A percentile compares a stretch with the other conserved stretches of the same genome.
phyloP scores from a whole-genome alignment of 2,888 invertebrate genomes.

The Molorchus minor region DNA sequence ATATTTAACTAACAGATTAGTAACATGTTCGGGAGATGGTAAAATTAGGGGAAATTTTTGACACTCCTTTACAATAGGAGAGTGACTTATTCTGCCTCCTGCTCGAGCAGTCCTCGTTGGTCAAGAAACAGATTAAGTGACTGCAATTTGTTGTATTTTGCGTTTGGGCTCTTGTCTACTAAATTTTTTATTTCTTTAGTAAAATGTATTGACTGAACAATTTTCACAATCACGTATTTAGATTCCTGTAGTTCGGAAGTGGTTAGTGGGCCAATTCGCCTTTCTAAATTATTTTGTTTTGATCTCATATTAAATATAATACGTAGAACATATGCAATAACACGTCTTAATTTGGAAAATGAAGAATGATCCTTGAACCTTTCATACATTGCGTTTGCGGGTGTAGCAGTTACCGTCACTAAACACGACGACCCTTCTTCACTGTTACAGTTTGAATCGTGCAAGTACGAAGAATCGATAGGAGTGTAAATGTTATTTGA shows the following conservation, averaged over 20 bases:
- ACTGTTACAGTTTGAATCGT: background rate
- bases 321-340: background rate
- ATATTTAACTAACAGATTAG: slow-evolving; percentile 22
- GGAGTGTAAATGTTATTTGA: background rate
- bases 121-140: too few relatives aligned
- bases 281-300: background rate
- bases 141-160: too few relatives aligned
- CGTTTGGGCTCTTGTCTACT: too few relatives aligned
- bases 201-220: too few relatives aligned
- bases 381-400: background rate
- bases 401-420: too few relatives aligned
- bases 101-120: too few relatives aligned
- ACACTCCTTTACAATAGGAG: slow-evolving; percentile 19
- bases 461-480: background rate
- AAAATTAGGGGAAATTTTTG: slow-evolving; percentile 33
- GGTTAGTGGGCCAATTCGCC: background rate
- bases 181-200: too few relatives aligned
- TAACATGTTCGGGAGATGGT: slow-evolving; percentile 23
- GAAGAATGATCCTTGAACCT: background rate
- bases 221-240: background rate
- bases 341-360: background rate
- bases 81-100: slow-evolving; percentile 22
- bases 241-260: background rate
- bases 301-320: background rate
- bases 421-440: background rate